Base-by-base conservation (phyloP, 2,888 invertebrate genomes). In the Drosophila ezoana region DNA sequence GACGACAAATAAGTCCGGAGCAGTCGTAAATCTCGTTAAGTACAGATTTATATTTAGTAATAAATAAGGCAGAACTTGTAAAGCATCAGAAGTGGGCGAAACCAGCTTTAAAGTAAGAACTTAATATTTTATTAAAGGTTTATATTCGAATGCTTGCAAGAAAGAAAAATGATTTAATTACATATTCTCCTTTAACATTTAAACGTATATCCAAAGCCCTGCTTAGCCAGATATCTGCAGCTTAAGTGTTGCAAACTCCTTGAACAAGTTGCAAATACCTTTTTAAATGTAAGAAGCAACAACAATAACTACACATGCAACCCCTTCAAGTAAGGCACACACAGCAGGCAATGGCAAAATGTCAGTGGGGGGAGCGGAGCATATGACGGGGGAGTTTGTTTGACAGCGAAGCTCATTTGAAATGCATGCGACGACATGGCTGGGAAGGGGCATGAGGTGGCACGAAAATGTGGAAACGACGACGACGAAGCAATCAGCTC, bases 381-480 rank as follows among this genome's bases (percentile, higher is more conserved):
- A 28, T 28, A 28, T 28, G 28, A 28, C 40, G 33, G 44, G 38
- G 51, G 56, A 68, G 58, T 41, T 68, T 66, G 71, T 68, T 69
- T 72, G 69, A 68, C 68, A 65, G 76, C 65, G 72, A 61, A 62
- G 73, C 75, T 83, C 81, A 82, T 81, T 82, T 81, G 82, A 82
- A 81, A 81, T 81, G 83, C 80, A 81, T 80, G 77, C 62, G 75
- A 73, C 73, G 78, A 74, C 59, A 71, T 57, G 65, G 47, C 53
- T 63, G 64, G 52, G 65, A 57, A 44, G 37, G 63, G 35, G 16
- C 37, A 11, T 57, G 47, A 18, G 58, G 43, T 52, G 64, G 38
- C 37, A 64, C 52, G 51, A 40, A 52, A 32, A 20, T 41, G 66
- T 63, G 56, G 45, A 51, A 43, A 20, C 20, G 13, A 62, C 45